Conservation (phyloP, 92 coral and sea anemone species). For the Zoanthus solanderi region DNA sequence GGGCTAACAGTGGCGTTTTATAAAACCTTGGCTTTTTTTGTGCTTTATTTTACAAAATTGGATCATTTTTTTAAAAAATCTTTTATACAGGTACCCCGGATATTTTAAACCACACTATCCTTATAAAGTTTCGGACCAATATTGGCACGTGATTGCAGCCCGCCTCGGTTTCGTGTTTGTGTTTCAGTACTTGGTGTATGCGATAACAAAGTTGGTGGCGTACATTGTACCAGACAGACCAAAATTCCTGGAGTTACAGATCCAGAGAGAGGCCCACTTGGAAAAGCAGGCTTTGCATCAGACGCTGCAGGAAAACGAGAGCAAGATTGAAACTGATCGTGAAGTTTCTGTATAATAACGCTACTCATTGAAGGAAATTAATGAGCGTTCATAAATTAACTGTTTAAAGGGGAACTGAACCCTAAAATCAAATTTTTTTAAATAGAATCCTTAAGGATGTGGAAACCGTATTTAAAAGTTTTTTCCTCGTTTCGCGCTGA, state of each 20-base stretch:
- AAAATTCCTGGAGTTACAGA: conserved; percentile 79
- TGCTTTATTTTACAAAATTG: too few species aligned
- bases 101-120: conserved; percentile 69
- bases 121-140: conserved; percentile 77
- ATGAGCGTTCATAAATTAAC: too few species aligned
- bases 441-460: too few species aligned
- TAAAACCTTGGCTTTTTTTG: neutral
- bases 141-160: conserved; percentile 94
- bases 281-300: conserved; percentile 84
- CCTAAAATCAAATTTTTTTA: too few species aligned
- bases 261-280: conserved; percentile 85
- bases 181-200: conserved; percentile 93
- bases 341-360: neutral
- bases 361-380: too few species aligned
- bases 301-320: neutral
- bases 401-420: too few species aligned
- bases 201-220: conserved; percentile 86
- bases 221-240: conserved; percentile 96
- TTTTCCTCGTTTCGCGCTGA: too few species aligned
- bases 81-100: conserved; percentile 74
- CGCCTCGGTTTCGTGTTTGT: conserved; percentile 90
- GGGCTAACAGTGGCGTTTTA: too few species aligned
- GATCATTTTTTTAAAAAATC: neutral
- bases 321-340: neutral
- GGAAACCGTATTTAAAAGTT: too few species aligned